Percentiles rank a stretch among this genome's conserved stretches.
Evolutionary conservation across 2,797 vertebrate species (phyloP).

Genomic region (Botia almorhae): DNA sequence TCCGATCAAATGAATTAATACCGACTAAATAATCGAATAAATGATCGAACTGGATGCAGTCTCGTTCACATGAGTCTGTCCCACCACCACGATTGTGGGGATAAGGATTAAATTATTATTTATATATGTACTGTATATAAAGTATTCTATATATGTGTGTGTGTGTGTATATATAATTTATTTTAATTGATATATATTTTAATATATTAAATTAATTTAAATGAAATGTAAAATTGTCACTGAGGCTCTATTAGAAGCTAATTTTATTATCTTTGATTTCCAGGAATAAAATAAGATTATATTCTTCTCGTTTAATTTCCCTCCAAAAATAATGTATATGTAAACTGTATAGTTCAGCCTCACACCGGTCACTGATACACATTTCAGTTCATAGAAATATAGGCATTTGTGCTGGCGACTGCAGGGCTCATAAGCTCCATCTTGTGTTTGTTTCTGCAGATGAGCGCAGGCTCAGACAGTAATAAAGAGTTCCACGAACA

Average conservation of each 20-base stretch:
- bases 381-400: neutral
- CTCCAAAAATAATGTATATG: neutral
- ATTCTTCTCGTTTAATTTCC: no score
- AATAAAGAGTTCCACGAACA: conserved; percentile 91
- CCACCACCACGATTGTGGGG: neutral
- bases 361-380: neutral
- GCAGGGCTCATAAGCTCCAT: no score
- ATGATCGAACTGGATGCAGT: neutral
- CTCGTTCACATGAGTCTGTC: neutral
- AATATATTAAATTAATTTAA: no score
- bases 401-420: neutral
- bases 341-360: neutral
- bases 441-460: conserved; percentile 64
- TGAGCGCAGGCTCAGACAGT: conserved; percentile 74
- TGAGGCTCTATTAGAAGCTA: no score
- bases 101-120: neutral
- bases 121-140: no score
- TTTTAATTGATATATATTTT: no score
- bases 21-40: neutral
- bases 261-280: no score
- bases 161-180: no score
- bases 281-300: no score
- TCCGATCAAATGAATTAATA: neutral
- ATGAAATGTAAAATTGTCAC: no score
- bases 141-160: neutral